A percentile compares a stretch with the other conserved stretches of the same genome.
phyloP scores from a whole-genome alignment of 2,888 invertebrate species.

The Eupithecia insigniata region DNA sequence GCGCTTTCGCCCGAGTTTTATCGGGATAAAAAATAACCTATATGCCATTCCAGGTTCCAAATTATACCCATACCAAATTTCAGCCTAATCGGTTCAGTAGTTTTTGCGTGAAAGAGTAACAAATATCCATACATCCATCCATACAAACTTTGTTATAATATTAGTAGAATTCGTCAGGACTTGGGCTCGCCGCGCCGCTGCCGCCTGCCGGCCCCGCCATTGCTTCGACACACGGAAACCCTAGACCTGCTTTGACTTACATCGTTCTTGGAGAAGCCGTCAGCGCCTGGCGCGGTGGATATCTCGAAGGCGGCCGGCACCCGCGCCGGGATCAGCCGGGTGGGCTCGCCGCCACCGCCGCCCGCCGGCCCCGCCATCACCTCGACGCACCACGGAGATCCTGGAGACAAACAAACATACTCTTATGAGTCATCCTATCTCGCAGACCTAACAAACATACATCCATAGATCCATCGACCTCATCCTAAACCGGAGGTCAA shows the following conservation, averaged over 20 bases:
- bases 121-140: too few species aligned
- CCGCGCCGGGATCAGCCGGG: constrained; percentile 95
- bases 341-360: constrained; percentile 94
- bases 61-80: too few species aligned
- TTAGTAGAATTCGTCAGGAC: too few species aligned
- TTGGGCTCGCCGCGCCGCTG: too few species aligned
- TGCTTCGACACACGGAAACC: background rate
- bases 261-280: constrained; percentile 77
- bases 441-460: background rate
- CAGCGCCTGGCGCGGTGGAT: constrained; percentile 85
- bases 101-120: too few species aligned
- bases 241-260: constrained; percentile 47
- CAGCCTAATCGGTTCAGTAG: too few species aligned
- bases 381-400: constrained; percentile 97
- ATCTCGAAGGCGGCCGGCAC: constrained; percentile 95
- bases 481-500: background rate
- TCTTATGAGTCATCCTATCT: background rate
- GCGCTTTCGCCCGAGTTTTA: too few species aligned
- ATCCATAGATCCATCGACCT: background rate
- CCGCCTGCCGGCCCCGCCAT: background rate
- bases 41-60: too few species aligned
- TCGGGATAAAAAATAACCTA: too few species aligned
- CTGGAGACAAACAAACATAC: constrained; percentile 73
- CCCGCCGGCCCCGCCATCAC: constrained; percentile 89
- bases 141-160: too few species aligned